A percentile compares a stretch with the other conserved stretches of the same genome.
These are phyloP conservation scores for Murina feae DNA, from an alignment of 2,113 vertebrate species.

Conservation along the genomic window DNA sequence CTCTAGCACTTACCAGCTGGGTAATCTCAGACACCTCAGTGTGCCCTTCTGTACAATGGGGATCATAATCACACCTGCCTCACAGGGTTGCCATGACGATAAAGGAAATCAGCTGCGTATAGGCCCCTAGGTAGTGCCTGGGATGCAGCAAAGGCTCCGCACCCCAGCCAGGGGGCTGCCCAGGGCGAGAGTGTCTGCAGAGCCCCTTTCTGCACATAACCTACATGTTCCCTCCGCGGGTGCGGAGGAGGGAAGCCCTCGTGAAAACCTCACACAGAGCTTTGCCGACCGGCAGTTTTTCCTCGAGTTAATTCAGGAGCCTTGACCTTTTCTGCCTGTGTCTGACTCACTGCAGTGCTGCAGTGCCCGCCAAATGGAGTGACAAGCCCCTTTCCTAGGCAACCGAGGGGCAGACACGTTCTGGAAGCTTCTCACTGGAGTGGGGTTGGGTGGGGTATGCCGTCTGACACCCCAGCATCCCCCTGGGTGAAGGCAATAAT, in stretches of 20 bases:
- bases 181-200: rapidly evolving
- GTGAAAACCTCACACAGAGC: not conserved
- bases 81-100: not conserved
- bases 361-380: conserved; percentile 36
- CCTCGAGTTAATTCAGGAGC: conserved; percentile 63
- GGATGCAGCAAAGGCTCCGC: not conserved
- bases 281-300: conserved; percentile 28
- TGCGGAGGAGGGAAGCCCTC: not conserved
- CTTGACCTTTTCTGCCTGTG: conserved; percentile 49
- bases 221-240: rapidly evolving
- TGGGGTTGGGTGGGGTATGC: not conserved
- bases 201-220: rapidly evolving
- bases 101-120: not conserved
- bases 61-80: not conserved
- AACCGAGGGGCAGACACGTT: not conserved
- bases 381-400: conserved; percentile 40
- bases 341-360: conserved; percentile 43
- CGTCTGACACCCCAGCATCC: not conserved
- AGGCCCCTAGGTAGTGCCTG: not conserved
- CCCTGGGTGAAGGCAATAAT: not conserved
- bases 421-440: not conserved
- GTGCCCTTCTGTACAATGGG: not conserved
- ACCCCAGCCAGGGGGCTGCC: not conserved
- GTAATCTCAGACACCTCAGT: not conserved
- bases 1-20: not conserved